Conservation (phyloP, 2,113 vertebrate species). For the Arizona elegans region DNA sequence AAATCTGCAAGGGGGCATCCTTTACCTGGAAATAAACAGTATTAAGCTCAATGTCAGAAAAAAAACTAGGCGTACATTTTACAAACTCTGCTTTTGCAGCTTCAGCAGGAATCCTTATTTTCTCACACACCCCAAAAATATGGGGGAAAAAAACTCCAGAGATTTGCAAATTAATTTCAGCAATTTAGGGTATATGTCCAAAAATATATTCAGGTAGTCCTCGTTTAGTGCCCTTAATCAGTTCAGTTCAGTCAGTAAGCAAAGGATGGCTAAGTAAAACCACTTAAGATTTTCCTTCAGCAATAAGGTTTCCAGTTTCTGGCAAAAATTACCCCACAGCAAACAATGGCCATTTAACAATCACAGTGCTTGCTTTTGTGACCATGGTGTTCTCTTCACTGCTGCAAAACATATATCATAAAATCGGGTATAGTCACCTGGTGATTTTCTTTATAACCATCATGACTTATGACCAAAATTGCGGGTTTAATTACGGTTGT, state of each 20-base stretch:
- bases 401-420: not conserved
- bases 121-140: not conserved
- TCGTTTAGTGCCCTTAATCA: not conserved
- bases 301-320: not conserved
- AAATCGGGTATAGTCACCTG: not conserved
- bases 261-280: not conserved
- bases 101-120: not conserved
- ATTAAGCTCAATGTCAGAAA: not conserved
- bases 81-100: too few relatives aligned
- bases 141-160: too few relatives aligned
- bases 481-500: not conserved
- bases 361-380: not conserved
- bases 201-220: not conserved
- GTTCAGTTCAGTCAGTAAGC: not conserved
- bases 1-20: conserved; percentile 2
- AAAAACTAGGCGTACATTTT: not conserved
- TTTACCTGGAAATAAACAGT: not conserved
- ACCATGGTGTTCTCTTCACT: not conserved
- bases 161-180: not conserved
- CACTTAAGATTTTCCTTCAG: not conserved
- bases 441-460: not conserved
- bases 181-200: not conserved
- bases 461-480: not conserved
- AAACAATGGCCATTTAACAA: not conserved
- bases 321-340: not conserved